Base-by-base conservation (phyloP, 23 tunicate genomes). In the Diplosoma virens region DNA sequence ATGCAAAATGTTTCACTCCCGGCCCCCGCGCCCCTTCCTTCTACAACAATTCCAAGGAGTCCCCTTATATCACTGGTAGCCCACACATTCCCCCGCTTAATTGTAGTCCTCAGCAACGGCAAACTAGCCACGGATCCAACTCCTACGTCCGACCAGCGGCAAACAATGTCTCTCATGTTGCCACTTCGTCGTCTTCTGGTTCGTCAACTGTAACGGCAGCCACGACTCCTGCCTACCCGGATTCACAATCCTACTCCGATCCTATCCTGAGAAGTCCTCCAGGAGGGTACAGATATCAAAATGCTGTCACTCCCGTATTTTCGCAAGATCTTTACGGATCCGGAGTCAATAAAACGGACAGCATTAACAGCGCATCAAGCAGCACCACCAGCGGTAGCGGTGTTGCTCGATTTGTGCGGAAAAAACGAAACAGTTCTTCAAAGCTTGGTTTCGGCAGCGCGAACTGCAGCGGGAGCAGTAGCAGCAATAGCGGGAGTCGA, bases 401-500 rank as follows among this genome's bases (percentile, higher is more conserved):
- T 14, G 87, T 59, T 0, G 77, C 79, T 9, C 84, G 78, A 3
- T 81, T 86, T 0, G 58, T 75, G 23, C 66, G 95, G 28, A 67
- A 79, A 18, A 81, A 88, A 61, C 78, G 95, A 28, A 81, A 88
- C 58, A 88, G 83, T 75, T 66, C 63, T 30, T 82, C 86, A 17
- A 71, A 71, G 25, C 18, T 1, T 23, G 58, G 31, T 4, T 32
- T 9, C 30, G 82, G 63, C 1, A 54, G 14, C 56, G 77, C 68
- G 18, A 76, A 74, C 64, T 22, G 67, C 26, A 79, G 85, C 75
- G 83, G 90, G n/a, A 73, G 86, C 58, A 82, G 87, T 28, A 82
- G 95, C 37, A 88, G 95, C 59, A 88, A 70, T 33, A 48, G 95
- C 4, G 85, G 85, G 25, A 88, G 95, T 55, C 66, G 87, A 2